Evolutionary conservation across 1,140 invertebrate genomes (phyloP), one percentile per base, ranked within the genome.

Genomic region (Diorhabda elongata): DNA sequence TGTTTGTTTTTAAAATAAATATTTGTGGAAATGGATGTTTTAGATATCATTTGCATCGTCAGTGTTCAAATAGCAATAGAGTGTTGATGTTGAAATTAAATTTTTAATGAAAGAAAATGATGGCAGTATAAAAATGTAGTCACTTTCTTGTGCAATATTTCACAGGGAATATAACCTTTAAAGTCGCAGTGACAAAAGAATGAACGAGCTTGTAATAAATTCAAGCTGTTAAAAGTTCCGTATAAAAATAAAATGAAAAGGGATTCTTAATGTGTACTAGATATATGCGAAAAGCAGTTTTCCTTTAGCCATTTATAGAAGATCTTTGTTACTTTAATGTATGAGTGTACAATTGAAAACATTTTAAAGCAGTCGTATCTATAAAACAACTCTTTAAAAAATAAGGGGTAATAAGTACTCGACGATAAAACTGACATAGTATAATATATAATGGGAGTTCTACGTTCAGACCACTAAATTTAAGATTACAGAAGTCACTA

Each of bases 241-340:
- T 59, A 67, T 60, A 60, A 59, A 60, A 60, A 67, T 67, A 67
- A 67, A 67, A 59, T 44, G 65, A 42, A 56, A 52, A 64, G 65
- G 58, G 42, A 57, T 60, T 41, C 58, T 67, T 60, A 67, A 69
- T 64, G 65, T 64, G 57, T 44, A n/a, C 58, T 65, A 69, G 70
- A 71, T 71, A 71, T 71, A 71, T 69, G 70, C 67, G 67, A 66
- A 68, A 68, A 71, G 67, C 64, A 71, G 67, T 71, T 69, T 69
- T 64, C 70, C 64, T 61, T 68, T 58, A 71, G 66, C 70, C 67
- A 69, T 69, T 72, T 66, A 67, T 66, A 68, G 47, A 60, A 62
- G 60, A 69, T 72, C 67, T 72, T 72, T 72, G 71, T 72, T 72
- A 72, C 67, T 69, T 69, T 72, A 67, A 69, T 69, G 64, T 72